Evolutionary conservation across 2,888 invertebrate genomes (phyloP), one percentile per base, ranked within the genome.

Genomic region (Dorcus hopei): DNA sequence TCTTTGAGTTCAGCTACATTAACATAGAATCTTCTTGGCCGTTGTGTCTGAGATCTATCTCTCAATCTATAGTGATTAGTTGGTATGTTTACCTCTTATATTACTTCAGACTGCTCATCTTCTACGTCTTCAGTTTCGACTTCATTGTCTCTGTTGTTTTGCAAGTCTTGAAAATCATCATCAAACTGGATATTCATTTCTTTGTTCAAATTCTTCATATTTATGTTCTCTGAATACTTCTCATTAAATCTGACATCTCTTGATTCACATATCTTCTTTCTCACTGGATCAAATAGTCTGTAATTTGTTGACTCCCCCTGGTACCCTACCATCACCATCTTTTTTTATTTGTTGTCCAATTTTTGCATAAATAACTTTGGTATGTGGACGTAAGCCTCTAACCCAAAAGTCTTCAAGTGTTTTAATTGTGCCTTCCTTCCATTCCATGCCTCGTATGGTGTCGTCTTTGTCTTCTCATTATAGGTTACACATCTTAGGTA

Each of bases 381-480:
- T 16, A 59, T 51, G 23, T 61, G 53, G 40, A 40, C 26, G 45
- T 38, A 53, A n/a, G 40, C 53, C 38, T 53, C 51, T 9, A 38
- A 19, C 3, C 60, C 54, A 48, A 60, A 61, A 19, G 38, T 43
- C 38, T 43, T 45, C 16, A 60, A 2, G 50, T 61, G 58, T 49
- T 14, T 19, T n/a, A 60, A 6, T 49, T 42, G 14, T 7, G 58
- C 49, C 23, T 43, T 38, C 39, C 53, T 61, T 16, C 49, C 47
- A 33, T 41, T 55, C 52, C 58, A 55, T 38, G 26, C 19, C 40
- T 59, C 61, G 45, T 61, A 61, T 43, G 54, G 58, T 19, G 58
- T 52, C 49, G 11, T 39, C 8, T 45, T 40, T 9, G 19, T 23
- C n/a, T 39, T 38, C 19, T 23, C 45, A 14, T 55, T 57, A 33